phyloP scores from a whole-genome alignment of 2,797 vertebrate genomes.

The Muscicapa striata region DNA sequence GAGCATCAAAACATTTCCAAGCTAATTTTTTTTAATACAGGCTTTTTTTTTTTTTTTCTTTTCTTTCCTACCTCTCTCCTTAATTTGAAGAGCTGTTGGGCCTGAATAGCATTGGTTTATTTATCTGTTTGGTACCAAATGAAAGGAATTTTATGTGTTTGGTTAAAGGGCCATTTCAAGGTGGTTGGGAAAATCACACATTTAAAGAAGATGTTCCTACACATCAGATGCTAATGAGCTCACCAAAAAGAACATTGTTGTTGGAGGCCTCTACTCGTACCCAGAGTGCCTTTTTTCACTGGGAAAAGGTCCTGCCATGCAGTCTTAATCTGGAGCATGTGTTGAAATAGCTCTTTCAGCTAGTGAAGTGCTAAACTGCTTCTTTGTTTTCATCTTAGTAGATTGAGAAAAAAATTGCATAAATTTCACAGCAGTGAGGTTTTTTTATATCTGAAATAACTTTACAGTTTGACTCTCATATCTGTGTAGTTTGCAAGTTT shows the following conservation, averaged over 20 bases:
- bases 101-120: background rate
- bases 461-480: background rate
- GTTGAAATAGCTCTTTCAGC: slow-evolving; percentile 22
- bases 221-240: slow-evolving; percentile 1
- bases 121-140: slow-evolving; percentile 26
- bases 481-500: background rate
- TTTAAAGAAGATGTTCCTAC: slow-evolving; percentile 6
- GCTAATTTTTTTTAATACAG: slow-evolving; percentile 15
- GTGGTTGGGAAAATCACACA: background rate
- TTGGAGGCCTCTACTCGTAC: background rate
- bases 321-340: background rate
- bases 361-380: background rate
- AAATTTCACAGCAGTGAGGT: background rate
- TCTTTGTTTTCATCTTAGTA: background rate
- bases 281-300: background rate
- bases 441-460: background rate
- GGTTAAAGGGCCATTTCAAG: background rate
- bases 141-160: slow-evolving; percentile 18
- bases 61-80: too few relatives aligned
- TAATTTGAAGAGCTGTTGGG: background rate
- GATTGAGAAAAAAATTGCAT: background rate
- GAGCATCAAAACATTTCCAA: slow-evolving; percentile 32
- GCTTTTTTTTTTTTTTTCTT: background rate
- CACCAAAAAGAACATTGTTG: background rate
- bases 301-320: background rate